phyloP scores from a whole-genome alignment of 2,888 invertebrate species.

The Zele albiditarsus region DNA sequence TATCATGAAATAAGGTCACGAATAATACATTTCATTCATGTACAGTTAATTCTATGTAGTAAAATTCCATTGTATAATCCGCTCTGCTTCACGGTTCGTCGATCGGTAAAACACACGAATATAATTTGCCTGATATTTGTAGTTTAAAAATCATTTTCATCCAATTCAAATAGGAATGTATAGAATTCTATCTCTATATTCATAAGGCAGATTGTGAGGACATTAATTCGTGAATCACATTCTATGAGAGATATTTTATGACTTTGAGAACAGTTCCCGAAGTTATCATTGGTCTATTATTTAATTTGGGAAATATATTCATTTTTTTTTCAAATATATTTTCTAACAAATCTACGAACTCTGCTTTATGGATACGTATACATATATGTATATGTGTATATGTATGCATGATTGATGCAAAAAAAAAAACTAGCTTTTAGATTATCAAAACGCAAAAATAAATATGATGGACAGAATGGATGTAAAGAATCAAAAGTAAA shows the following conservation, averaged over 20 bases:
- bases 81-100: constrained; percentile 52
- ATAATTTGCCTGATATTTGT: constrained; percentile 5
- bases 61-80: constrained; percentile 43
- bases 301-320: too few relatives aligned
- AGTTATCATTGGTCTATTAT: too few relatives aligned
- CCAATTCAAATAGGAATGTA: not conserved
- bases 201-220: too few relatives aligned
- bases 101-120: constrained; percentile 34
- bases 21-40: constrained; percentile 5
- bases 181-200: not conserved
- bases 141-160: constrained; percentile 1
- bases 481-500: constrained; percentile 42
- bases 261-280: too few relatives aligned
- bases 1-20: not conserved
- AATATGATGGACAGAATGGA: not conserved
- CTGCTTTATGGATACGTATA: too few relatives aligned
- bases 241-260: too few relatives aligned
- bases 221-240: too few relatives aligned
- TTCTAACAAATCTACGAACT: too few relatives aligned
- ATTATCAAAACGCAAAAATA: not conserved
- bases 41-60: constrained; percentile 14
- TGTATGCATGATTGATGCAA: not conserved
- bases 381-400: not conserved
- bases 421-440: not conserved
- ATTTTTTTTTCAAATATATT: too few relatives aligned